Conservation (phyloP, 2,888 invertebrate species). For the Parnassius apollo region DNA sequence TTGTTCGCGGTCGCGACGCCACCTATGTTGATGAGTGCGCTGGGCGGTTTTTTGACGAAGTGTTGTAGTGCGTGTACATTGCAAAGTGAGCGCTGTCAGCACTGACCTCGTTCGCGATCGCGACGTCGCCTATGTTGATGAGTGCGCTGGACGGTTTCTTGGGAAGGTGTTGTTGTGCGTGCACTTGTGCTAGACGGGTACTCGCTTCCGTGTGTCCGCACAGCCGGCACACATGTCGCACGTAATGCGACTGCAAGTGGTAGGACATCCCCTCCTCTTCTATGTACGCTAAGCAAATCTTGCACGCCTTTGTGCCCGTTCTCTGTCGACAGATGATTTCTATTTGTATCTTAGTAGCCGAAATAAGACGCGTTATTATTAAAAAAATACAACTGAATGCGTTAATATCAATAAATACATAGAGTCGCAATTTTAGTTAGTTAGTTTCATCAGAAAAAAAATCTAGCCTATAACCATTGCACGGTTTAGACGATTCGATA, state of each 20-base stretch:
- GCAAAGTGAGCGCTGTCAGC: background rate
- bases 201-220: constrained; percentile 50
- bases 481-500: too few relatives aligned
- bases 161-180: constrained; percentile 45
- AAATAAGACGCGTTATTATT: too few relatives aligned
- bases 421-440: too few relatives aligned
- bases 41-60: too few relatives aligned
- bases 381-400: too few relatives aligned
- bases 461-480: too few relatives aligned
- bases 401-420: too few relatives aligned
- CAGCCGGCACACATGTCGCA: constrained; percentile 52
- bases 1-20: too few relatives aligned
- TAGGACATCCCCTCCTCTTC: constrained; percentile 42
- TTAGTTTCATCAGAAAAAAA: too few relatives aligned
- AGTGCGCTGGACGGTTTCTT: constrained; percentile 37
- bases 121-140: constrained; percentile 49
- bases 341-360: too few relatives aligned
- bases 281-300: constrained; percentile 16
- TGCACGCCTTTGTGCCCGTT: constrained; percentile 16
- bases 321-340: constrained; percentile 1
- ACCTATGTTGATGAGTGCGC: too few relatives aligned
- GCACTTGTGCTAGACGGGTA: constrained; percentile 47
- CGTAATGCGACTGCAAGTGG: constrained; percentile 54
- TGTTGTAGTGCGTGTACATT: too few relatives aligned
- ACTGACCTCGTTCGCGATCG: constrained; percentile 29